Evolutionary conservation across 1,140 invertebrate species (phyloP), one percentile per base, ranked within the genome.

Genomic region (Drosophila aff.): DNA sequence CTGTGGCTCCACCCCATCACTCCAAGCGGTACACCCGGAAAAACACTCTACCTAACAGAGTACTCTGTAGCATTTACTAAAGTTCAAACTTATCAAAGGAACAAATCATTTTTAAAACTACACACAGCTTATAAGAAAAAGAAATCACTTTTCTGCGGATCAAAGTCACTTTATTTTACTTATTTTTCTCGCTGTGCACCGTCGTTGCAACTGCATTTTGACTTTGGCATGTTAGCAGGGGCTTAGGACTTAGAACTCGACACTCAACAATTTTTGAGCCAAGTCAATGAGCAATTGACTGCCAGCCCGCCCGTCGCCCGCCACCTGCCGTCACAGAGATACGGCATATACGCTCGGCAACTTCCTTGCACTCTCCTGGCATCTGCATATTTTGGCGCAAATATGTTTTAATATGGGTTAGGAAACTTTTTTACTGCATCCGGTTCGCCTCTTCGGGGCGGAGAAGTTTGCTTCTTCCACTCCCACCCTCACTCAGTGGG

Each of bases 231-330:
- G 67, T 84, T 84, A 74, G 77, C 79, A 68, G 63, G 59, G 46
- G 69, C 82, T 86, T 84, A 86, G 67, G 50, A 62, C 71, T 62
- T 66, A 57, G 50, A 36, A 47, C 47, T 61, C 65, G 53, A 59
- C 61, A 58, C 58, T 61, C 68, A 61, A 74, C 63, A 44, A 67
- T 69, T 72, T 58, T 76, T 72, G 76, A 83, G 76, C 76, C 84
- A 84, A 89, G 77, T 87, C 84, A 78, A 89, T 87, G 85, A 84
- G 85, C 84, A 87, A 87, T 87, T 87, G 84, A 84, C 84, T 90
- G 76, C 60, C 80, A 53, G 33, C 58, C 57, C n/a, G 43, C 43
- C 43, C 4, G 3, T n/a, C 7, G 16, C n/a, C n/a, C 40, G 4
- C 8, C 33, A 26, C 5, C 33, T 26, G 21, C 47, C 31, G 44